A percentile compares a stretch with the other conserved stretches of the same genome.
Conservation (phyloP, 1,140 invertebrate genomes). For the Rhysida immarginata region DNA sequence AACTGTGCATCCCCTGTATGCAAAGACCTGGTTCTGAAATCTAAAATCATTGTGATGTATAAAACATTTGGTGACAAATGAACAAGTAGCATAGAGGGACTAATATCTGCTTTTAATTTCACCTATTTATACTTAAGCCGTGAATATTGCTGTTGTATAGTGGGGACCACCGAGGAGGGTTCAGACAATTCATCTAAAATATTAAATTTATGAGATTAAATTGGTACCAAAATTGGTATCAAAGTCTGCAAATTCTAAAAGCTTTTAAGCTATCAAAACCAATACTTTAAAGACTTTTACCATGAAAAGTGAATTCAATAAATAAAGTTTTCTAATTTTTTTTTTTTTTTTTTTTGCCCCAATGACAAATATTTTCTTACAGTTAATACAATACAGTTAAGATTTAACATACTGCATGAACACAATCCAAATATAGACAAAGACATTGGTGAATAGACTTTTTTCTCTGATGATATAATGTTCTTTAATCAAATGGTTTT, state of each 20-base stretch:
- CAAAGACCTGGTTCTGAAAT: constrained; percentile 69
- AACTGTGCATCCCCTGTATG: constrained; percentile 67
- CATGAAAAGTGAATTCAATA: neutral
- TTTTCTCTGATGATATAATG: no score
- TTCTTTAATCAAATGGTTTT: no score
- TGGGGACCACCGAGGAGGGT: constrained; percentile 60
- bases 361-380: no score
- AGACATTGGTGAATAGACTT: no score
- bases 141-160: constrained; percentile 69
- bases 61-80: neutral
- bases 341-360: neutral
- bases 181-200: constrained; percentile 29
- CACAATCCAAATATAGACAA: no score
- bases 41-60: constrained; percentile 15
- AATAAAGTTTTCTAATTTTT: neutral
- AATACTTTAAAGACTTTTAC: neutral
- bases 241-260: constrained; percentile 5
- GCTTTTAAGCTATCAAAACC: neutral
- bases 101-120: neutral
- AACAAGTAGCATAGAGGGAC: neutral
- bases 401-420: no score
- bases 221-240: neutral
- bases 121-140: constrained; percentile 65
- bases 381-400: no score
- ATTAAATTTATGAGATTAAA: constrained; percentile 12